These are phyloP conservation scores for Macaca nemestrina DNA, from an alignment of 2,113 vertebrate species.

Conservation along the genomic window DNA sequence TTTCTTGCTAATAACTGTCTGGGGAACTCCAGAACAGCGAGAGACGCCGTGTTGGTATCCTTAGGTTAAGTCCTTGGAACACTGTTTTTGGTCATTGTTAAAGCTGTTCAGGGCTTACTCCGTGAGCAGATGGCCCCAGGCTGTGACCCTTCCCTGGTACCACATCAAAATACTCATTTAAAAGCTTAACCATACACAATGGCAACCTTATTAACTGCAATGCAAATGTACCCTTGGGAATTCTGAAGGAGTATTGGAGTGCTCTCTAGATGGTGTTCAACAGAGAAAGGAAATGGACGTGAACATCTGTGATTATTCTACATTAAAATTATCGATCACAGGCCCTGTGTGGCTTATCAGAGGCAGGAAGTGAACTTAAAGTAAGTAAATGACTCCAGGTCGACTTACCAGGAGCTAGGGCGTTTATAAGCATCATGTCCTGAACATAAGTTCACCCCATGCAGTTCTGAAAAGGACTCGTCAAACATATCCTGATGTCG, in stretches of 20 bases:
- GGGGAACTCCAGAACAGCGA: not conserved
- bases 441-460: not conserved
- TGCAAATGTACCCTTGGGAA: not conserved
- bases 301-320: not conserved
- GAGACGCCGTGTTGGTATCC: accelerated
- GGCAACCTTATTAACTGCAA: not conserved
- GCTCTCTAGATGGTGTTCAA: not conserved
- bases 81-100: not conserved
- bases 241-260: accelerated
- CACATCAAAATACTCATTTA: not conserved
- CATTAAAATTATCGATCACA: accelerated
- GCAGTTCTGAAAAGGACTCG: not conserved
- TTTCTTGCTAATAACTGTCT: not conserved
- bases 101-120: too few species aligned
- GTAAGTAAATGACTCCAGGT: not conserved
- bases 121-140: not conserved
- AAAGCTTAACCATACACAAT: not conserved
- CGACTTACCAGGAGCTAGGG: not conserved
- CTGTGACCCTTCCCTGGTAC: not conserved
- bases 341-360: not conserved
- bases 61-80: not conserved
- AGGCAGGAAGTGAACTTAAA: not conserved
- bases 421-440: accelerated
- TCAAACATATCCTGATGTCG: accelerated
- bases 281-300: not conserved